Conservation (phyloP, 2,888 invertebrate species). For the Pogonocherus hispidulus region DNA sequence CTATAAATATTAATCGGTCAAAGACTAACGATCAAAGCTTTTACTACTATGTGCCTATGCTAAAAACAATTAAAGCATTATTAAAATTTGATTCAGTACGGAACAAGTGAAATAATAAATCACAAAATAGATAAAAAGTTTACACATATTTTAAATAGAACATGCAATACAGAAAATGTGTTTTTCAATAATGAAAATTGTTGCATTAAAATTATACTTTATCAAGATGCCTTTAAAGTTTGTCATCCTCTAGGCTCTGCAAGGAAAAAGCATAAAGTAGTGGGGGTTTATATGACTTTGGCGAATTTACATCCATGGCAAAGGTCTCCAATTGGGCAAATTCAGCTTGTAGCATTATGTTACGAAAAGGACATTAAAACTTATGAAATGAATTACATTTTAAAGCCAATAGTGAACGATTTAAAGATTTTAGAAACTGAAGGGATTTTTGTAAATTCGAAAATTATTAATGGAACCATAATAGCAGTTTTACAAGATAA, state of each 20-base stretch:
- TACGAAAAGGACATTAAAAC: constrained; percentile 50
- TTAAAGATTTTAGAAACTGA: constrained; percentile 49
- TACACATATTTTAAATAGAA: too few relatives aligned
- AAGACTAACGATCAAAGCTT: too few relatives aligned
- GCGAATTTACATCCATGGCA: constrained; percentile 53
- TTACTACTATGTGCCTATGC: too few relatives aligned
- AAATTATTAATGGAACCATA: constrained; percentile 47
- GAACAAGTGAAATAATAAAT: too few relatives aligned
- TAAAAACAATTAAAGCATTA: too few relatives aligned
- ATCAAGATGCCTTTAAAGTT: constrained; percentile 57
- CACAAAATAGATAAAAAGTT: too few relatives aligned
- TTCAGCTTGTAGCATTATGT: constrained; percentile 55
- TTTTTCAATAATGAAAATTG: too few relatives aligned
- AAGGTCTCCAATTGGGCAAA: constrained; percentile 49
- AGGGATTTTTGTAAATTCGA: constrained; percentile 41
- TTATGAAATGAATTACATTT: constrained; percentile 51
- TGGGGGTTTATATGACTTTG: constrained; percentile 55
- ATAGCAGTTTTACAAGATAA: constrained; percentile 53
- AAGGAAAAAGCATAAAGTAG: constrained; percentile 55
- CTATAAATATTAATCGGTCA: too few relatives aligned
- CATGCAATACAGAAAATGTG: too few relatives aligned
- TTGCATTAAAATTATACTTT: constrained; percentile 53
- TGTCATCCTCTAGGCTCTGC: constrained; percentile 58
- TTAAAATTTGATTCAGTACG: too few relatives aligned
- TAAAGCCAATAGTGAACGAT: constrained; percentile 50